Evolutionary conservation across 2,113 vertebrate species (phyloP), one percentile per base, ranked within the genome.

Genomic region (Serilophus lunatus): DNA sequence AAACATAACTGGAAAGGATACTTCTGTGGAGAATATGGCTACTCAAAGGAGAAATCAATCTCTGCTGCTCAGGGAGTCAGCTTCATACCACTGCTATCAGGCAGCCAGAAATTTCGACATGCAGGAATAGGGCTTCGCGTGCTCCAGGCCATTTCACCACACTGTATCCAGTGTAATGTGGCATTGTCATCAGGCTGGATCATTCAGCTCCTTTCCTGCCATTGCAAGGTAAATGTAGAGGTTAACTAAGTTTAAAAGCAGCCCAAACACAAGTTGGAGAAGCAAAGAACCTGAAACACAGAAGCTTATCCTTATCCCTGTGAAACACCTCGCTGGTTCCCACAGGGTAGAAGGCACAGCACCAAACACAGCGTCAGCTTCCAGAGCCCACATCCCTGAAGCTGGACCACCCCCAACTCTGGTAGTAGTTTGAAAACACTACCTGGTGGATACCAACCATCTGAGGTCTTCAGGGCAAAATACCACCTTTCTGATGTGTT

Each of bases 41-140:
- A 56, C 97, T 97, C 96, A 95, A 94, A 98, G 71, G 81, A 97
- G 96, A 98, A 98, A 98, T 98, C 97, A 97, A 98, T 98, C 97
- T 97, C 95, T 95, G 94, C 96, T 96, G 87, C 96, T 94, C 89
- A 92, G 96, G 95, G 94, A 97, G 81, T 91, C 87, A 97, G 85
- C 95, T 96, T 96, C 93, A 79, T 68, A 88, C 45, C 64, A 82
- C 59, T 84, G 91, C 44, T 90, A 95, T 95, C 93, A 98, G 89
- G 94, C 75, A 95, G 93, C 82, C 79, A 95, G 88, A 97, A 87
- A 96, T 93, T 96, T 96, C 80, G 77, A 83, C 63, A 74, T 61
- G 94, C 42, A 96, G 95, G 97, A 97, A 95, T 44, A 96, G 53
- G 66, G 57, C 82, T 90, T 92, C 68, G 88, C 66, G 51, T 93